phyloP scores from a whole-genome alignment of 1,140 invertebrate genomes.

The Zaprionus ornatus region DNA sequence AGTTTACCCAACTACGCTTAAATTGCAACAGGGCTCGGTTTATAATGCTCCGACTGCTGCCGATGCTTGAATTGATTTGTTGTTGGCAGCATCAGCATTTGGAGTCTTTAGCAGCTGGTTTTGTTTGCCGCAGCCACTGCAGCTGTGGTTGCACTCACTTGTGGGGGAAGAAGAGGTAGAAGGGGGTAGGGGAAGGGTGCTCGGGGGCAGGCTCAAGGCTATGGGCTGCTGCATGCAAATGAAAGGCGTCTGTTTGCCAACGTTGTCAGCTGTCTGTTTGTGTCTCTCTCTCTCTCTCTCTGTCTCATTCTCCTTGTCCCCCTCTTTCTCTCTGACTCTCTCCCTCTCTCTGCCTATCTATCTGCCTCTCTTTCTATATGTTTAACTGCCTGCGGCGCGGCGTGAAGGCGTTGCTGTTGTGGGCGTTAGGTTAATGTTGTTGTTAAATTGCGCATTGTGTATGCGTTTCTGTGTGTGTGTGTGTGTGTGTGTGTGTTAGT shows the following conservation, averaged over 20 bases:
- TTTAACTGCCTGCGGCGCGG: not conserved
- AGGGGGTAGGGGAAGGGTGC: not conserved
- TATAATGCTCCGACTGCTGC: constrained; percentile 49
- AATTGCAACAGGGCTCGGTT: constrained; percentile 48
- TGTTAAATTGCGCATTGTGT: constrained; percentile 57
- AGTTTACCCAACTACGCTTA: not conserved
- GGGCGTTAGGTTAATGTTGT: constrained; percentile 58
- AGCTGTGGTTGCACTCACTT: constrained; percentile 26
- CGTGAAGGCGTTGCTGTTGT: constrained; percentile 1
- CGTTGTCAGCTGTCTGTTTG: constrained; percentile 40
- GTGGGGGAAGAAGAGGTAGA: not conserved
- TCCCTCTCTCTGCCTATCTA: not conserved
- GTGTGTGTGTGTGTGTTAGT: constrained; percentile 30
- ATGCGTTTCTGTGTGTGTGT: constrained; percentile 25
- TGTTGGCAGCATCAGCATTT: constrained; percentile 52
- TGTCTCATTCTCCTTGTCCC: constrained; percentile 7
- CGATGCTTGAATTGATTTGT: constrained; percentile 73
- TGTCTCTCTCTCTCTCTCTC: constrained; percentile 14
- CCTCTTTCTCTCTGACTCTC: constrained; percentile 1
- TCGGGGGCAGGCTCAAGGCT: constrained; percentile 12
- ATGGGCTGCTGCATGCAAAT: constrained; percentile 61
- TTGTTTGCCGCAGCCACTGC: constrained; percentile 38
- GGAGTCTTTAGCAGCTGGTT: constrained; percentile 35
- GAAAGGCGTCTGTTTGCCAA: constrained; percentile 59
- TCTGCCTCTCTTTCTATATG: not conserved